Evolutionary conservation across 1,140 invertebrate species (phyloP).

Genomic region (Neodiprion fabricii): DNA sequence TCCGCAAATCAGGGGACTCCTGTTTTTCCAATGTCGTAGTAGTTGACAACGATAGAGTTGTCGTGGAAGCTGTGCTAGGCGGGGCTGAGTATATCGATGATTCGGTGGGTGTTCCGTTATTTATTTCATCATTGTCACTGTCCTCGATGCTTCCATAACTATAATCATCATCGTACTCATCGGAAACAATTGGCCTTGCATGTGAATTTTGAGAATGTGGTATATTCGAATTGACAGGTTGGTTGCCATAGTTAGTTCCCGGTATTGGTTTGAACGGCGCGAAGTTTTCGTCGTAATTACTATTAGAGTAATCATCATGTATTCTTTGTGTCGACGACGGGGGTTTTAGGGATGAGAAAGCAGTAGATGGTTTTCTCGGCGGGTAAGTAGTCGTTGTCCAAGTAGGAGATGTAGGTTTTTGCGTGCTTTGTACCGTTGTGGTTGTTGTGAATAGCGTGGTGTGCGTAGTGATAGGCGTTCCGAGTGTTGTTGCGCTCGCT

Average conservation of each 20-base stretch:
- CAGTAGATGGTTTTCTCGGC: conserved; percentile 45
- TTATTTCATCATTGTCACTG: background rate
- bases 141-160: conserved; percentile 38
- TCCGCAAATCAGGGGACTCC: background rate
- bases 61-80: background rate
- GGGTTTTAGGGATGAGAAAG: conserved; percentile 39
- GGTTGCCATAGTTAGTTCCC: background rate
- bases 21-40: background rate
- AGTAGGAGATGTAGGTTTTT: conserved; percentile 29
- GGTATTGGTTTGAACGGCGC: conserved; percentile 11
- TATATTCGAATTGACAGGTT: background rate
- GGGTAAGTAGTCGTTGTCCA: conserved; percentile 42
- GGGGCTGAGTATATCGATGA: background rate
- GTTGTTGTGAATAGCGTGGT: conserved; percentile 47
- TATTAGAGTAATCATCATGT: background rate
- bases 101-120: too few relatives aligned
- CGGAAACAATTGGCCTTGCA: background rate
- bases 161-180: conserved; percentile 41
- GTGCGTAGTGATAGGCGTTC: conserved; percentile 43
- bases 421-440: conserved; percentile 47
- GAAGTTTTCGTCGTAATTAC: background rate
- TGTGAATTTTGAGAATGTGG: background rate
- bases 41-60: background rate
- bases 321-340: conserved; percentile 24
- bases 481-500: conserved; percentile 39